Evolutionary conservation across 2,113 vertebrate genomes (phyloP), one percentile per base, ranked within the genome.

Genomic region (Hyperoodon ampullatus): DNA sequence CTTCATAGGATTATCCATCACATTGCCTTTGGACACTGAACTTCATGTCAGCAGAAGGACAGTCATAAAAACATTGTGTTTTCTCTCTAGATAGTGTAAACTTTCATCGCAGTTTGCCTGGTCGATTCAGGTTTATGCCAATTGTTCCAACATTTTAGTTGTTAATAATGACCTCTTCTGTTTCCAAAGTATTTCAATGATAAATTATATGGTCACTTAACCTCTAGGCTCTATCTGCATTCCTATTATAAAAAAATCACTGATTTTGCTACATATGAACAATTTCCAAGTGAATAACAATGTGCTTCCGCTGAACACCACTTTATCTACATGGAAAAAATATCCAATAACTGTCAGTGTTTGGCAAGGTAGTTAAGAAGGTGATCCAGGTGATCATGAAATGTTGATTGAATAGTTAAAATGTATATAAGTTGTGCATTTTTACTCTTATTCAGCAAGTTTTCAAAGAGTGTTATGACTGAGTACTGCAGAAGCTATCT

Each of bases 231-330:
- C 28, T 2, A 55, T 55, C 55, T 90, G 13, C 13, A 75, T 78
- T 8, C 18, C 6, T 86, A 35, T 23, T 33, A 77, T 70, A 55
- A 77, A 77, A 24, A 28, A 65, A 30, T 65, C n/a, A 77, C 44
- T 84, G 47, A 42, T 61, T 89, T 91, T 72, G 18, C n/a, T 84
- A 81, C 2, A 2, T 88, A 35, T 42, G 63, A 88, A 74, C 65
- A 92, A 63, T 63, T 96, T 94, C 55, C 9, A 90, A 90, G 35
- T 78, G 53, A 70, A 28, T 86, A 90, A 35, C 16, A 72, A 30
- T 35, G 18, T 58, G n/a, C 2, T 63, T 87, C 35, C 50, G 24
- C 10, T 78, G 30, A 35, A 30, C 15, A 53, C 23, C 19, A 78
- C 28, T 93, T 93, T 55, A 58, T 13, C 14, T 58, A 23, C 21